phyloP scores from a whole-genome alignment of 2,888 invertebrate genomes.

The Sesia apiformis region DNA sequence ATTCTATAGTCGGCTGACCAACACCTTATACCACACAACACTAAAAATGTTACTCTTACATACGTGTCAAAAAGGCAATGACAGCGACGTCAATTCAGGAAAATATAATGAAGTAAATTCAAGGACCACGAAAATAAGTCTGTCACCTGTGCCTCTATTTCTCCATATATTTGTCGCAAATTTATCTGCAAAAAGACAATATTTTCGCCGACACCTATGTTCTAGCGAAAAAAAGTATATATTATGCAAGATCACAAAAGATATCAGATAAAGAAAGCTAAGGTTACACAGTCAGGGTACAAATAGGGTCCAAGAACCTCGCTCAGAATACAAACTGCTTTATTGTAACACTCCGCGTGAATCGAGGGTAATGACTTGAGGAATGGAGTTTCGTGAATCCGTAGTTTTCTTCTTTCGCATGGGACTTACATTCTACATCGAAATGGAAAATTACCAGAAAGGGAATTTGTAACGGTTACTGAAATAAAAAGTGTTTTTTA shows the following conservation, averaged over 20 bases:
- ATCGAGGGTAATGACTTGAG: conserved; percentile 21
- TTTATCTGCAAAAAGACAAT: background rate
- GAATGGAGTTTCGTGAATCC: conserved; percentile 11
- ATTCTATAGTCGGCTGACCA: too few relatives aligned
- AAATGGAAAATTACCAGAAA: too few relatives aligned
- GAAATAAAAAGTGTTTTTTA: too few relatives aligned
- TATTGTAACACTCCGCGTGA: conserved; percentile 17
- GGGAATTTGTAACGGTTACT: too few relatives aligned
- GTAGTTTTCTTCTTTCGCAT: background rate
- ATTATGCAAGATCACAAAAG: conserved; percentile 7
- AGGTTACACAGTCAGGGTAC: conserved; percentile 24
- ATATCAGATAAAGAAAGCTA: conserved; percentile 24
- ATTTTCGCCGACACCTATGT: background rate
- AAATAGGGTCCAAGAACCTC: conserved; percentile 24
- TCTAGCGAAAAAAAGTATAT: background rate
- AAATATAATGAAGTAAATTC: too few relatives aligned
- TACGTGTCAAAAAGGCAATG: too few relatives aligned
- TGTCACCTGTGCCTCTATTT: background rate
- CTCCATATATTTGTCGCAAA: background rate
- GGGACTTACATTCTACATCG: background rate
- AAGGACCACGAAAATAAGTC: too few relatives aligned
- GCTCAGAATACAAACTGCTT: conserved; percentile 32
- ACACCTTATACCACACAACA: too few relatives aligned
- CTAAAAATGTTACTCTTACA: too few relatives aligned
- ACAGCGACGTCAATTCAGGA: too few relatives aligned